Conservation (phyloP, 2,797 vertebrate genomes). For the Nannoperca obscura region DNA sequence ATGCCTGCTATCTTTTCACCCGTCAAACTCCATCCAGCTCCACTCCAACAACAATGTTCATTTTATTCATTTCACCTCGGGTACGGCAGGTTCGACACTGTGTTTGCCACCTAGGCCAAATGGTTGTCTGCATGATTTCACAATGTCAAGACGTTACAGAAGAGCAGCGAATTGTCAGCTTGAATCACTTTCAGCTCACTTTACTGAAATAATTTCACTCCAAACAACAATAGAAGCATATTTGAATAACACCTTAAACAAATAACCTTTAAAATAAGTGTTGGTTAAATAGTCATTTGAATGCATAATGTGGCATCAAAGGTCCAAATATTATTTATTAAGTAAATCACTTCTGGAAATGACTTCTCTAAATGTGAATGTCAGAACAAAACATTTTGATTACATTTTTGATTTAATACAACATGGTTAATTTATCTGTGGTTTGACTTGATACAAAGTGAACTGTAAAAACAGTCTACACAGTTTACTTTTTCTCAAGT, state of each 20-base stretch:
- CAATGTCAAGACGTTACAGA: slow-evolving; percentile 31
- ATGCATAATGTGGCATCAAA: slow-evolving; percentile 30
- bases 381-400: slow-evolving; percentile 51
- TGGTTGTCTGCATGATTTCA: slow-evolving; percentile 38
- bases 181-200: slow-evolving; percentile 18
- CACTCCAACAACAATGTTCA: slow-evolving; percentile 9
- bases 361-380: slow-evolving; percentile 32
- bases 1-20: slow-evolving; percentile 36
- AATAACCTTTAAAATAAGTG: slow-evolving; percentile 11
- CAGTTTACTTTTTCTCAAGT: slow-evolving; percentile 24
- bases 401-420: slow-evolving; percentile 48
- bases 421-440: slow-evolving; percentile 45
- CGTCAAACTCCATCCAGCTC: slow-evolving; percentile 31
- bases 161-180: slow-evolving; percentile 17
- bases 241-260: background rate
- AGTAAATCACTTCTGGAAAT: slow-evolving; percentile 40
- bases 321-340: slow-evolving; percentile 40
- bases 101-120: slow-evolving; percentile 38
- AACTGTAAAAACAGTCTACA: slow-evolving; percentile 32
- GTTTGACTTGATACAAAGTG: slow-evolving; percentile 17
- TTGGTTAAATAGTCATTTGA: slow-evolving; percentile 18
- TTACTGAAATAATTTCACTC: background rate
- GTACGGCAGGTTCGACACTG: slow-evolving; percentile 43
- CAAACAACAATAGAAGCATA: background rate
- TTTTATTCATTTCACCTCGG: slow-evolving; percentile 50